Evolutionary conservation across 1,140 invertebrate species (phyloP), one percentile per base, ranked within the genome.

Genomic region (Brachionus angularis): DNA sequence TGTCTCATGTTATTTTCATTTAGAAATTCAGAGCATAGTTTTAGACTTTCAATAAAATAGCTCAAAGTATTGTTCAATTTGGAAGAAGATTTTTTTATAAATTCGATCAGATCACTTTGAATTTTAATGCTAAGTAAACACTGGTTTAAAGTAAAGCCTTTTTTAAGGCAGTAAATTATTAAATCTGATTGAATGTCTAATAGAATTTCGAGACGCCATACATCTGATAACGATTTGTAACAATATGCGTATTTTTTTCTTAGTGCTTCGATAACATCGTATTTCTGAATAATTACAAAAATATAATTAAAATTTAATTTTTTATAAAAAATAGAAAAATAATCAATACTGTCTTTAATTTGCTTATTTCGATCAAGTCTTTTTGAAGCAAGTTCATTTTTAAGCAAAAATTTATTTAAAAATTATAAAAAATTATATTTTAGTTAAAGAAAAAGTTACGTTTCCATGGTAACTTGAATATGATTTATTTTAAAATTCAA

Each of bases 191-290:
- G 10, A 12, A 58, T 8, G 10, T 27, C 36, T 18, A 58, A 39
- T 21, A 29, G 39, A 39, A 58, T 58, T 23, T 58, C 53, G 39
- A 39, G 53, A 39, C 53, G 33, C 53, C 53, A 58, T 23, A 58
- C 16, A 58, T 58, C 53, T 1, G 53, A 58, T 18, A 31, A 18
- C 18, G 39, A 23, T 12, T 58, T 58, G 33, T 58, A 58, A 39
- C 16, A 25, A 8, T n/a, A 7, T 39, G 16, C 14, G 10, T 39
- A 5, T 39, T 39, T 23, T 58, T 58, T 3, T 39, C 53, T 31
- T 18, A 58, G n/a, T 0, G 25, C n/a, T 18, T 14, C 21, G 1
- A 58, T 5, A 16, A 14, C 33, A n/a, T 58, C 33, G 39, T 58
- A 39, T 58, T 58, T 58, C 53, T 58, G 8, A 36, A 58, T n/a